Evolutionary conservation across 2,797 vertebrate species (phyloP), one percentile per base, ranked within the genome.

Genomic region (Natrix natrix): DNA sequence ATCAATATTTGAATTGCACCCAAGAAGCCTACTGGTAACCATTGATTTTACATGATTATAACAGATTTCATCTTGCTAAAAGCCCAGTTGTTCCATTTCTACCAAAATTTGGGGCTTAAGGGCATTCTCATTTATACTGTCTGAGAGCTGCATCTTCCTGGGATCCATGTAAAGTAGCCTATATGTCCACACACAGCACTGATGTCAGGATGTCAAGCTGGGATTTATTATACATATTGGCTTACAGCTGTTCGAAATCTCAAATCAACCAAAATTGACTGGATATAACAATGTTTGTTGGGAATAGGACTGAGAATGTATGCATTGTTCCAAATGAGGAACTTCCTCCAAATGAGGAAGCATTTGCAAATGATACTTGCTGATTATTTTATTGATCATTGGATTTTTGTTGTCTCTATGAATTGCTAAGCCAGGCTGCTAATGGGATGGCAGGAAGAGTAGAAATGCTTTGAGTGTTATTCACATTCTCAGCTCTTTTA

Each of bases 301-400:
- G 17, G 69, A 37, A 20, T 74, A 74, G 69, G 69, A 37, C 7
- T 37, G 32, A 37, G 69, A 37, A 74, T 37, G 7, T 74, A 20
- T 37, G 32, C 1, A 1, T 74, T 74, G 20, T 37, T 8, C 0
- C n/a, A n/a, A n/a, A n/a, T n/a, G n/a, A n/a, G n/a, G n/a, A n/a
- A n/a, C n/a, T n/a, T n/a, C n/a, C n/a, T n/a, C 7, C 69, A 74
- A 69, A n/a, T 69, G 4, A 32, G 28, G 63, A 32, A 14, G 32
- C 8, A 8, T 74, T 74, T 37, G 69, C 32, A 74, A 74, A 74
- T 74, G 16, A 74, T 20, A 74, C 32, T 74, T 43, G 69, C 7
- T 37, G 3, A 74, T 74, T 37, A 74, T 37, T 74, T 74, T 74
- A 74, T 37, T 37, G 16, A 43, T 78, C 37, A 22, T 78, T 78